A percentile compares a stretch with the other conserved stretches of the same genome.
These are phyloP conservation scores for Eilema sororculum DNA, from an alignment of 2,888 invertebrate genomes.

Conservation along the genomic window DNA sequence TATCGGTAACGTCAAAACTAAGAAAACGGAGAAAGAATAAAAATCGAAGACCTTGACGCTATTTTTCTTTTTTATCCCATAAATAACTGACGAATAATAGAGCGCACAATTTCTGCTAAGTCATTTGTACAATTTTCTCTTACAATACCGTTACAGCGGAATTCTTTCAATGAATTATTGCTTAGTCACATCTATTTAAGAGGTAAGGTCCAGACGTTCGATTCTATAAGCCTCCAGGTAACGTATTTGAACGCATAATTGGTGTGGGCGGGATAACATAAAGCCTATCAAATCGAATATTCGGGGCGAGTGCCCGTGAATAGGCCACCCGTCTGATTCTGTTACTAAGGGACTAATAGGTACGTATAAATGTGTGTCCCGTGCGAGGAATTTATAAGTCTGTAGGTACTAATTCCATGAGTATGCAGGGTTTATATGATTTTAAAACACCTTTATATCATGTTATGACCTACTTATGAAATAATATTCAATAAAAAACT, in stretches of 20 bases:
- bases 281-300: slow-evolving; percentile 51
- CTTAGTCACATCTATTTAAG: slow-evolving; percentile 36
- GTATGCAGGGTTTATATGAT: neutral
- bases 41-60: slow-evolving; percentile 12
- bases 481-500: too few species aligned
- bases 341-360: slow-evolving; percentile 40
- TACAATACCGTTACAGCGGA: slow-evolving; percentile 25
- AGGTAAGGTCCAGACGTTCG: slow-evolving; percentile 27
- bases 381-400: slow-evolving; percentile 33
- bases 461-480: too few species aligned
- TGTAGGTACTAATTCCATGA: neutral
- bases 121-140: slow-evolving; percentile 30
- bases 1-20: slow-evolving; percentile 14
- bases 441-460: too few species aligned
- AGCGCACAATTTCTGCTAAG: slow-evolving; percentile 20
- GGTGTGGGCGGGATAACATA: slow-evolving; percentile 46
- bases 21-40: slow-evolving; percentile 20
- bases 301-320: slow-evolving; percentile 48
- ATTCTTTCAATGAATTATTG: slow-evolving; percentile 29
- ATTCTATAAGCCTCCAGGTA: slow-evolving; percentile 33
- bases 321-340: slow-evolving; percentile 43
- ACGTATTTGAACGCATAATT: slow-evolving; percentile 50
- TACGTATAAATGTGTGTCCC: slow-evolving; percentile 23
- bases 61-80: slow-evolving; percentile 22
- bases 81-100: slow-evolving; percentile 23